phyloP scores from a whole-genome alignment of 2,888 invertebrate genomes.

The Muschampia plurimacula region DNA sequence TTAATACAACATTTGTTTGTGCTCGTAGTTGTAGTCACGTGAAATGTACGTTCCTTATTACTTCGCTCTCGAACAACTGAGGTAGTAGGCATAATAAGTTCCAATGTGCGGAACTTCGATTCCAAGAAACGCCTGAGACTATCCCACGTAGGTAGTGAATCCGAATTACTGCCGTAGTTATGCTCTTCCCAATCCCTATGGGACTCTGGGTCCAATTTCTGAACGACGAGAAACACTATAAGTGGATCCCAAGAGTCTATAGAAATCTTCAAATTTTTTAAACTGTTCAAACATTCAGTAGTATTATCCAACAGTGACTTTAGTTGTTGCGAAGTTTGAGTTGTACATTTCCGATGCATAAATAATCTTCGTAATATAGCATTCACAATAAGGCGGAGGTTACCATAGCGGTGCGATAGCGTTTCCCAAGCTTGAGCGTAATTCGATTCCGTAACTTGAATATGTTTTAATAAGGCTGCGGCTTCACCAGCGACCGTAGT shows the following conservation, averaged over 20 bases:
- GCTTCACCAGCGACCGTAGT: slow-evolving; percentile 44
- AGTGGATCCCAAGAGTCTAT: not conserved
- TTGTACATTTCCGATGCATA: not conserved
- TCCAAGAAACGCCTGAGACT: no score
- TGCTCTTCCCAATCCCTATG: no score
- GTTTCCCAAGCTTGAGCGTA: not conserved
- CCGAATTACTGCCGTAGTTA: no score
- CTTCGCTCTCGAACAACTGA: no score
- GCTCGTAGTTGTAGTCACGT: no score
- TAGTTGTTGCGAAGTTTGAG: not conserved
- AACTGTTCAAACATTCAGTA: not conserved
- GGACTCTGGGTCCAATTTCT: not conserved
- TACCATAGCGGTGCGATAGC: not conserved
- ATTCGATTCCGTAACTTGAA: not conserved
- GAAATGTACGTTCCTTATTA: no score
- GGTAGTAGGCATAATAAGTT: no score
- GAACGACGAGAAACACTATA: not conserved
- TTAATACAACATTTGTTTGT: no score
- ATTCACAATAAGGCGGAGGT: not conserved
- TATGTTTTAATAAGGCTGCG: slow-evolving; percentile 37
- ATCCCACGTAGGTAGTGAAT: no score
- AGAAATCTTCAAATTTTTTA: not conserved
- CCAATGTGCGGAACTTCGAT: no score
- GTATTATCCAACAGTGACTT: not conserved
- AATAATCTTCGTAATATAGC: not conserved